Evolutionary conservation across 2,888 invertebrate species (phyloP), one percentile per base, ranked within the genome.

Genomic region (Andrena camellia): DNA sequence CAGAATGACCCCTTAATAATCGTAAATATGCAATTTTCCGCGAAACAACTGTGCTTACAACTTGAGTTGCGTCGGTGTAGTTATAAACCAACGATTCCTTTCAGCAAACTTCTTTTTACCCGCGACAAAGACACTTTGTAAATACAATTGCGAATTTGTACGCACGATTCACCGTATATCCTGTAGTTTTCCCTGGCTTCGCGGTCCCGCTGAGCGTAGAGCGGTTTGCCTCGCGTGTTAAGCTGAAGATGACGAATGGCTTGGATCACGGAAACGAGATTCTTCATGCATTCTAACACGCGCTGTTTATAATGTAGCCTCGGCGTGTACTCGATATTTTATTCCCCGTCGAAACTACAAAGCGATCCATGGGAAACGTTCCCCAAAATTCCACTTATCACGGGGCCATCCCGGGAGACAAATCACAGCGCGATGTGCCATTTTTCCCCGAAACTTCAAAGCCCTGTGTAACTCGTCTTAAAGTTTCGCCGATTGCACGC

Each of bases 251-350:
- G 74, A 81, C 68, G 33, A 82, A 60, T 60, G 72, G 59, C 57
- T 73, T 59, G 26, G 42, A 42, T 42, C 42, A 42, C 42, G 42
- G 17, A 42, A 42, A 42, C 42, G 42, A 75, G 75, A 78, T 50
- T 59, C 80, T 75, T 64, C 69, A 20, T 70, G 76, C 74, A 71
- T 73, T 67, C 64, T 64, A 57, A 31, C 79, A 63, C 69, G 57
- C 26, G 52, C 35, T 62, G 59, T 80, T 80, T 67, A 69, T 26
- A 57, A 60, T 31, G 57, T 42, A 48, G 8, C 35, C 26, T 66
- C 64, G 10, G 42, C 26, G 64, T 1, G 20, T 3, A 20, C 52
- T 20, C 20, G 20, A 52, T 52, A 52, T 2, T 20, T 8, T 52
- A n/a, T 20, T 2, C 8, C 52, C 8, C 20, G n/a, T 52, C n/a